These are phyloP conservation scores for Drepanosiphum platanoidis DNA, from an alignment of 2,888 invertebrate species.

Conservation along the genomic window DNA sequence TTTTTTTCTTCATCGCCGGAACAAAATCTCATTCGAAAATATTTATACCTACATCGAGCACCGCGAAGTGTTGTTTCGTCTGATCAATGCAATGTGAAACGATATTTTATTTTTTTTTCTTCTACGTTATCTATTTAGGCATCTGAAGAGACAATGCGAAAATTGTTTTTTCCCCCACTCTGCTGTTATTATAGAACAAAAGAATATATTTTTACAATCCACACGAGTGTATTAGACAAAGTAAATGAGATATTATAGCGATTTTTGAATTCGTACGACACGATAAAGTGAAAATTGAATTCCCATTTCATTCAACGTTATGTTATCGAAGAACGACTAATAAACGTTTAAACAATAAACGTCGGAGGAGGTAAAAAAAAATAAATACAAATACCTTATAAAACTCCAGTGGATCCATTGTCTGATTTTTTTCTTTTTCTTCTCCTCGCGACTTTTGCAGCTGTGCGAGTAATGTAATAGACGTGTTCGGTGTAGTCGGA, in stretches of 20 bases:
- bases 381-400: neutral
- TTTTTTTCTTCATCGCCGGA: neutral
- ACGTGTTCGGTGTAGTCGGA: neutral
- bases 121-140: neutral
- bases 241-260: neutral
- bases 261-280: neutral
- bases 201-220: neutral
- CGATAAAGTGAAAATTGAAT: neutral
- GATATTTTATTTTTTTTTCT: too few species aligned
- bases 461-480: neutral
- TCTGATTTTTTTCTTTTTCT: neutral
- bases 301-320: neutral
- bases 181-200: neutral
- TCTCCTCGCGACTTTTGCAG: neutral
- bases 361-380: neutral
- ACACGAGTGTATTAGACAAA: neutral
- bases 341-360: neutral
- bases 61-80: neutral
- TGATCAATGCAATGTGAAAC: too few species aligned
- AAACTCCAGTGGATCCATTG: neutral
- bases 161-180: neutral
- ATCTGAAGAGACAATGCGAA: neutral
- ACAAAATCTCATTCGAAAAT: neutral
- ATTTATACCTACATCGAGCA: neutral
- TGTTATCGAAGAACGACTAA: neutral